These are phyloP conservation scores for Spodoptera litura DNA, from an alignment of 1,140 invertebrate species.

Conservation along the genomic window DNA sequence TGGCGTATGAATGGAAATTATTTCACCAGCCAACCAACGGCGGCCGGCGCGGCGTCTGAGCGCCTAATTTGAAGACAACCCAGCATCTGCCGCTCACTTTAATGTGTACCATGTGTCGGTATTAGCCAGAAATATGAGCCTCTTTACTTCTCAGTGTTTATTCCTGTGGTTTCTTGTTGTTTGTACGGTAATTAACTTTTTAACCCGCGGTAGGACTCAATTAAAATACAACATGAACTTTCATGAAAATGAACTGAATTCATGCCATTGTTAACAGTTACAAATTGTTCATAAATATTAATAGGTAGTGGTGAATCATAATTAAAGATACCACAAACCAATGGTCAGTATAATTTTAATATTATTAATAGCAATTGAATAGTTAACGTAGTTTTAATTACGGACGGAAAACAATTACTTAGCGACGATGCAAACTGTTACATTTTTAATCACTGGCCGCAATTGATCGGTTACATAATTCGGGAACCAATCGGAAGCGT, in stretches of 20 bases:
- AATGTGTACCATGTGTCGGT: conserved; percentile 26
- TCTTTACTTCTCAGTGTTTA: neutral
- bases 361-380: conserved; percentile 10
- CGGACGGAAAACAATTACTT: conserved; percentile 29
- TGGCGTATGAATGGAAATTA: conserved; percentile 44
- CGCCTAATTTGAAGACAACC: conserved; percentile 44
- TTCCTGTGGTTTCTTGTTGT: neutral
- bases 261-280: too few relatives aligned
- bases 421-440: conserved; percentile 21
- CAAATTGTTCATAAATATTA: neutral
- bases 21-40: conserved; percentile 22
- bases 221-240: too few relatives aligned
- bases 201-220: neutral
- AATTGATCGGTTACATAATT: conserved; percentile 31
- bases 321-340: conserved; percentile 6
- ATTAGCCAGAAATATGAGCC: conserved; percentile 18
- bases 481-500: conserved; percentile 22
- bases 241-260: too few relatives aligned
- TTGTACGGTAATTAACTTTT: neutral
- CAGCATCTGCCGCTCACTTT: conserved; percentile 14
- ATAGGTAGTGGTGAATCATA: neutral
- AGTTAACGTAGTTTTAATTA: conserved; percentile 34
- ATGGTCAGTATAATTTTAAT: conserved; percentile 11
- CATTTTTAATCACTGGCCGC: conserved; percentile 14
- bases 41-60: conserved; percentile 2